These are phyloP conservation scores for Ammodytes marinus DNA, from an alignment of 2,113 vertebrate genomes.

Conservation along the genomic window DNA sequence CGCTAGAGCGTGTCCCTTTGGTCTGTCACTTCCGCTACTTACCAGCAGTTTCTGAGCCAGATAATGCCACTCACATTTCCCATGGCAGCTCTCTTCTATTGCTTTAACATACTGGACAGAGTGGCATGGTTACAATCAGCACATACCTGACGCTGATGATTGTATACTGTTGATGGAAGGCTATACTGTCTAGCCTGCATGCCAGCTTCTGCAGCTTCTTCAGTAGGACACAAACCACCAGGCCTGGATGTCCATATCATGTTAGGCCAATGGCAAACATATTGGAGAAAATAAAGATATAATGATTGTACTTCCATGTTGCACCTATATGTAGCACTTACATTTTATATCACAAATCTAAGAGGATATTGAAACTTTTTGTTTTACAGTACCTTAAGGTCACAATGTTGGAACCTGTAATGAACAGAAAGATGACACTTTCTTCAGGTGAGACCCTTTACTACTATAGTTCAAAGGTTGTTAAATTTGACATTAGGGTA, in stretches of 20 bases:
- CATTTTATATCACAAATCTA: conserved; percentile 45
- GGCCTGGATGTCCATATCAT: background rate
- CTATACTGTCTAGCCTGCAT: conserved; percentile 11
- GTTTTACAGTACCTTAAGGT: conserved; percentile 22
- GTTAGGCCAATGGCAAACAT: background rate
- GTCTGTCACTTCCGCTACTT: conserved; percentile 67
- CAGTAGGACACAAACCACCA: conserved; percentile 2
- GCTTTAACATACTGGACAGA: conserved; percentile 39
- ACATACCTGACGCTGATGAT: conserved; percentile 35
- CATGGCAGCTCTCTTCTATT: conserved; percentile 27
- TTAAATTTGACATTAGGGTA: too few relatives aligned
- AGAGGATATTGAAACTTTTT: conserved; percentile 35
- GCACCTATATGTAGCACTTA: too few relatives aligned
- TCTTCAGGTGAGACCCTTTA: background rate
- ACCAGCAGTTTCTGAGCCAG: conserved; percentile 44
- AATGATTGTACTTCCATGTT: too few relatives aligned
- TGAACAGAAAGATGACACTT: conserved; percentile 3
- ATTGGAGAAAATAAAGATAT: background rate
- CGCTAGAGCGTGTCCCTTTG: conserved; percentile 63
- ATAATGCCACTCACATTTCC: conserved; percentile 48
- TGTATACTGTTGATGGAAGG: conserved; percentile 39
- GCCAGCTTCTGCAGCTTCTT: background rate
- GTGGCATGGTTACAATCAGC: conserved; percentile 49
- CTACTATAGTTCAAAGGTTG: background rate
- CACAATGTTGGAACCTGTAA: background rate